Percentiles rank a stretch among this genome's conserved stretches.
phyloP scores from a whole-genome alignment of 2,888 invertebrate genomes.

The Creontiades dilutus region DNA sequence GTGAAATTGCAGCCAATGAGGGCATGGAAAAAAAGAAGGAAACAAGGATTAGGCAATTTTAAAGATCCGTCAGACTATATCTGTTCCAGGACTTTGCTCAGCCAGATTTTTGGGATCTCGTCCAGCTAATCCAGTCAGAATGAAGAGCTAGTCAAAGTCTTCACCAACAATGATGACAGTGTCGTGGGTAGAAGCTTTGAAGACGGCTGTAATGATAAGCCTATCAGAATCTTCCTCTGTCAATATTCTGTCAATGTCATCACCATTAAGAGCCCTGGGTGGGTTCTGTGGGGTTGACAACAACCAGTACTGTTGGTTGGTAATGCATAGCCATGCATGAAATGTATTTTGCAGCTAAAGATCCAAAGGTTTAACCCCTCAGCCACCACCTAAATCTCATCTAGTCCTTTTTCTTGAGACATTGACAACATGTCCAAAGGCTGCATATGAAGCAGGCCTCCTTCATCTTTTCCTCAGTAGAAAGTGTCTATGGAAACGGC shows the following conservation, averaged over 20 bases:
- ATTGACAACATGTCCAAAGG: background rate
- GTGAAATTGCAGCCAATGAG: too few species aligned
- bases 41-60: too few species aligned
- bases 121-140: background rate
- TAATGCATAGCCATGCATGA: background rate
- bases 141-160: constrained; percentile 18
- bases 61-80: background rate
- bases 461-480: constrained; percentile 73
- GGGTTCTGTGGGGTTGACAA: background rate
- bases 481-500: constrained; percentile 73
- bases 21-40: too few species aligned
- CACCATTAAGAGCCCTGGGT: background rate
- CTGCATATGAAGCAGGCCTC: background rate
- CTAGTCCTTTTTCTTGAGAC: background rate
- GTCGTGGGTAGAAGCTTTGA: background rate
- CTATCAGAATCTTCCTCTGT: constrained; percentile 72
- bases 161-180: background rate
- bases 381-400: background rate
- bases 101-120: background rate
- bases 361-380: constrained; percentile 69
- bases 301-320: background rate
- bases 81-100: background rate
- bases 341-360: background rate
- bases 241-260: constrained; percentile 20
- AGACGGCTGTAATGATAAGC: constrained; percentile 66